These are phyloP conservation scores for Aphidius ervi DNA, from an alignment of 1,140 invertebrate species.

Conservation along the genomic window DNA sequence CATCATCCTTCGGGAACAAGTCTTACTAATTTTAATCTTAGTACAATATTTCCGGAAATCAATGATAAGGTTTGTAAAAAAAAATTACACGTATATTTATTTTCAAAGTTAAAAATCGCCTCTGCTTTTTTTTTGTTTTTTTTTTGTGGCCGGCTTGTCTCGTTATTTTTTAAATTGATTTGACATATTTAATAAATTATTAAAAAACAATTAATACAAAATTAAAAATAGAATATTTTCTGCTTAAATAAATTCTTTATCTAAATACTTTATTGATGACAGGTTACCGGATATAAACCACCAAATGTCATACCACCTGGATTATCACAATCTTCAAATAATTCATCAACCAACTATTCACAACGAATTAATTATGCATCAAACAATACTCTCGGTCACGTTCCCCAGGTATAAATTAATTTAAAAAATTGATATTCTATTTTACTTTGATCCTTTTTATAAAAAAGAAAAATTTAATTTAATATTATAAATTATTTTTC, in stretches of 20 bases:
- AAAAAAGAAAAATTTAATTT: no score
- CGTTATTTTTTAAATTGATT: no score
- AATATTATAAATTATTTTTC: no score
- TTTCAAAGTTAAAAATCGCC: neutral
- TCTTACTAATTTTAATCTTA: constrained; percentile 65
- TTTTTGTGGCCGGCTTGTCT: neutral
- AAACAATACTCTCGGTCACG: constrained; percentile 42
- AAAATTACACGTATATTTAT: neutral
- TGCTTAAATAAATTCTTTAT: no score
- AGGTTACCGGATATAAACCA: constrained; percentile 48
- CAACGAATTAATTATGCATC: constrained; percentile 43
- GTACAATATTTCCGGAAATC: constrained; percentile 67
- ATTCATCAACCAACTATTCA: constrained; percentile 38
- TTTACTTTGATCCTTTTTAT: no score
- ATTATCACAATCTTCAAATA: constrained; percentile 42
- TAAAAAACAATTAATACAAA: no score
- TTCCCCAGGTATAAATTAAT: constrained; percentile 36
- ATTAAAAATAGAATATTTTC: no score
- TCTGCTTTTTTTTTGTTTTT: neutral
- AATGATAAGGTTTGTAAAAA: constrained; percentile 58
- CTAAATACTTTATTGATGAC: neutral
- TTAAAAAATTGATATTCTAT: no score
- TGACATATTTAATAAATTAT: no score
- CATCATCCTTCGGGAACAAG: constrained; percentile 54
- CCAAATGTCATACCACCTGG: constrained; percentile 42